These are phyloP conservation scores for Meandrusa payeni DNA, from an alignment of 2,888 invertebrate genomes.

Conservation along the genomic window DNA sequence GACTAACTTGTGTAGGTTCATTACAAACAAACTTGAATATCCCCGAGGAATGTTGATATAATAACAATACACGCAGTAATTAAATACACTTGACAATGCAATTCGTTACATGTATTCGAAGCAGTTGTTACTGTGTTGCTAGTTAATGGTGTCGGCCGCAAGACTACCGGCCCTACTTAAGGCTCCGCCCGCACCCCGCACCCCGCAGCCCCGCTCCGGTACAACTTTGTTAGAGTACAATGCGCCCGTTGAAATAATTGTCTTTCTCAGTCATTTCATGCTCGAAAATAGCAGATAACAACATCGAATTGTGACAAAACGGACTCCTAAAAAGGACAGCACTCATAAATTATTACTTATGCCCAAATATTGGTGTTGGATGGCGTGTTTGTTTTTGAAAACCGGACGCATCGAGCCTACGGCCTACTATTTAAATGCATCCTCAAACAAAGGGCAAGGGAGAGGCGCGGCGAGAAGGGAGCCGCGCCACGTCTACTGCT, in stretches of 20 bases:
- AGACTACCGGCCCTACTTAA: neutral
- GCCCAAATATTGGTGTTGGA: constrained; percentile 58
- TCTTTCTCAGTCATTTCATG: constrained; percentile 6
- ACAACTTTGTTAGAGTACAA: constrained; percentile 1
- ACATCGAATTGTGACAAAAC: constrained; percentile 29
- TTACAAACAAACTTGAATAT: too few relatives aligned
- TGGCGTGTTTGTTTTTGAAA: constrained; percentile 52
- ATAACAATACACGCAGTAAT: too few relatives aligned
- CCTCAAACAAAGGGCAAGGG: constrained; percentile 71
- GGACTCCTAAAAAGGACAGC: constrained; percentile 41
- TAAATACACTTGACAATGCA: too few relatives aligned
- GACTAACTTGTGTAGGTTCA: too few relatives aligned
- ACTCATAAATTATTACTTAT: constrained; percentile 61
- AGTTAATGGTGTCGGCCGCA: constrained; percentile 3
- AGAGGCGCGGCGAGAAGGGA: constrained; percentile 62
- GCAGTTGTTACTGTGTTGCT: too few relatives aligned
- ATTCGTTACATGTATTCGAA: too few relatives aligned
- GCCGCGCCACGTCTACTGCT: constrained; percentile 52
- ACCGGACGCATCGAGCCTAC: constrained; percentile 57
- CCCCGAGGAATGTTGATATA: too few relatives aligned
- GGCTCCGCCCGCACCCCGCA: too few relatives aligned
- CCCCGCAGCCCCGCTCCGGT: neutral
- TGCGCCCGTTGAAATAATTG: constrained; percentile 6
- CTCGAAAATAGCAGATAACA: constrained; percentile 15
- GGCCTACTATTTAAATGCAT: constrained; percentile 72